A percentile compares a stretch with the other conserved stretches of the same genome.
phyloP scores from a whole-genome alignment of 2,113 vertebrate species.

The Myotis brandtii region DNA sequence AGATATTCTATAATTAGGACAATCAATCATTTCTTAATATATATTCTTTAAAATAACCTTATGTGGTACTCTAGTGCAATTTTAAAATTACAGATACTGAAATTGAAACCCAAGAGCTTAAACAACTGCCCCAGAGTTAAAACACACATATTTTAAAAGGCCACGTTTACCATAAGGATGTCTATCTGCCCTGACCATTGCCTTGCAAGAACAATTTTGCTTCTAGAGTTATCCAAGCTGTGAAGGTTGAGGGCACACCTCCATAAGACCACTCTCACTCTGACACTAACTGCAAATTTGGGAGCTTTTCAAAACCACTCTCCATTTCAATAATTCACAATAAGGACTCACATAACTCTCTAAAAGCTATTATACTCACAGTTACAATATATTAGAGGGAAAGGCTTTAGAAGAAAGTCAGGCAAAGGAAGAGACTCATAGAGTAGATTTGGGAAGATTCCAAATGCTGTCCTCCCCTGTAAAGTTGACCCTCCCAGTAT shows the following conservation, averaged over 20 bases:
- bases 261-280: neutral
- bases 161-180: neutral
- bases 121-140: neutral
- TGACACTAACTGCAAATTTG: neutral
- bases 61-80: neutral
- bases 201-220: neutral
- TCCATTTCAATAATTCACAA: neutral
- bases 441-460: neutral
- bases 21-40: neutral
- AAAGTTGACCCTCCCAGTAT: neutral
- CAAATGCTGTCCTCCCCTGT: neutral
- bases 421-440: neutral
- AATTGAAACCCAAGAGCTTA: neutral
- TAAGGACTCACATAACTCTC: neutral
- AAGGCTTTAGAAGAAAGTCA: neutral
- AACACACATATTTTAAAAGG: neutral
- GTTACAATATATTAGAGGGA: neutral
- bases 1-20: neutral
- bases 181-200: neutral
- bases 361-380: neutral
- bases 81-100: neutral
- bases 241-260: fast-evolving
- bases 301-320: fast-evolving
- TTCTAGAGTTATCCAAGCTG: neutral
- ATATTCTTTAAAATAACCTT: neutral